These are phyloP conservation scores for Rhinophrynus dorsalis DNA, from an alignment of 2,797 vertebrate genomes.

Conservation along the genomic window DNA sequence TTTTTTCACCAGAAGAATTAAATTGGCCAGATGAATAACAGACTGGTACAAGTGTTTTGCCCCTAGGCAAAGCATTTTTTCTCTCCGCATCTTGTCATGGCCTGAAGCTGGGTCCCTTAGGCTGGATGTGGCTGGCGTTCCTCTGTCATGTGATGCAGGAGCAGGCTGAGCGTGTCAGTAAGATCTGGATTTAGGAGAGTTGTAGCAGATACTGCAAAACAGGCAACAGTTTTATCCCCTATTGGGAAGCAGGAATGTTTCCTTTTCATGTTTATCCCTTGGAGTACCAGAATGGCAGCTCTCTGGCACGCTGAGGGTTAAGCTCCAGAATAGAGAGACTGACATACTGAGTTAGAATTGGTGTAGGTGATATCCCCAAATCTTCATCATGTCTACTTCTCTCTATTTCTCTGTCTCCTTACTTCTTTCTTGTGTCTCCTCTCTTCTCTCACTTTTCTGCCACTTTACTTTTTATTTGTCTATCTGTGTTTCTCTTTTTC, in stretches of 20 bases:
- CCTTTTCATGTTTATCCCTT: slow-evolving; percentile 78
- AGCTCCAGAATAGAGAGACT: slow-evolving; percentile 59
- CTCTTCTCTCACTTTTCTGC: too few species aligned
- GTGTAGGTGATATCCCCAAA: too few species aligned
- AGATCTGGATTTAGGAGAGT: slow-evolving; percentile 84
- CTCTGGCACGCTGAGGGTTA: too few species aligned
- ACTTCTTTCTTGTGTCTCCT: too few species aligned
- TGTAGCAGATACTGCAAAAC: slow-evolving; percentile 84
- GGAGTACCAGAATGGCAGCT: too few species aligned
- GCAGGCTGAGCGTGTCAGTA: slow-evolving; percentile 75
- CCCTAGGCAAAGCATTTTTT: slow-evolving; percentile 72
- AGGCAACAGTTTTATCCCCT: slow-evolving; percentile 80
- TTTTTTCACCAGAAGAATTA: slow-evolving; percentile 76
- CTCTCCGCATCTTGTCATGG: slow-evolving; percentile 70
- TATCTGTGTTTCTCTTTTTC: too few species aligned
- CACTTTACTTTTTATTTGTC: too few species aligned
- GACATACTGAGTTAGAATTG: too few species aligned
- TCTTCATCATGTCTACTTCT: too few species aligned
- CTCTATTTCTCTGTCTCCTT: too few species aligned
- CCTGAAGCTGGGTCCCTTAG: slow-evolving; percentile 70
- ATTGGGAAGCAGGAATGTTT: slow-evolving; percentile 77
- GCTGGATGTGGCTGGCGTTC: slow-evolving; percentile 73
- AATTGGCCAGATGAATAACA: slow-evolving; percentile 79
- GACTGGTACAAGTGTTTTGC: slow-evolving; percentile 80
- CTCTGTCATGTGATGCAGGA: slow-evolving; percentile 78